These are phyloP conservation scores for Physeter macrocephalus DNA, from an alignment of 2,113 vertebrate species.

Conservation along the genomic window DNA sequence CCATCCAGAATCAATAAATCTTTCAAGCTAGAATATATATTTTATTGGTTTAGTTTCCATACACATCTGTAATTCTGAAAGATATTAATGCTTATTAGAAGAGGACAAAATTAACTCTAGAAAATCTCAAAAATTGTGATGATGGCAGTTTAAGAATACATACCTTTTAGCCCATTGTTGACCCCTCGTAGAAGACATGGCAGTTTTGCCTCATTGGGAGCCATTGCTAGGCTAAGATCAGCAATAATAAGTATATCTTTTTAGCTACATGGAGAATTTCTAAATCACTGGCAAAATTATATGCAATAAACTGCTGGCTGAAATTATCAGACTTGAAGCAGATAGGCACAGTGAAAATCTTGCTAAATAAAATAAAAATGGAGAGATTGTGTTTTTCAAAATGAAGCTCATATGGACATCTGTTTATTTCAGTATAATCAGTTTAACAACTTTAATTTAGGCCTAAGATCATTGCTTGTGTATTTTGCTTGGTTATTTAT, in stretches of 20 bases:
- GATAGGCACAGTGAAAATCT: not conserved
- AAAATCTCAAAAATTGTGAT: not conserved
- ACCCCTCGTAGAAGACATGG: not conserved
- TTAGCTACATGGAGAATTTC: not conserved
- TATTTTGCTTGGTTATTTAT: conserved; percentile 61
- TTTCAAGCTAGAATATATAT: not conserved
- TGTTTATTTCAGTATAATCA: not conserved
- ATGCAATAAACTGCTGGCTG: not conserved
- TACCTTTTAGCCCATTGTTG: not conserved
- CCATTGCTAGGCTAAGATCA: not conserved
- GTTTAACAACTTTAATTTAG: not conserved
- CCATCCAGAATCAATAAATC: not conserved
- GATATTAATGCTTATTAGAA: not conserved
- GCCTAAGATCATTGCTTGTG: not conserved
- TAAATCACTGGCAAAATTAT: not conserved
- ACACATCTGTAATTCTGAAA: not conserved
- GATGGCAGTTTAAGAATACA: not conserved
- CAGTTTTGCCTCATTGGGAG: not conserved
- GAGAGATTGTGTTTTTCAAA: not conserved
- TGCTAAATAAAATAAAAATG: not conserved
- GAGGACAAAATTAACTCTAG: not conserved
- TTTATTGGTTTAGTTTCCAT: not conserved
- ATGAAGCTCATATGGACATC: not conserved
- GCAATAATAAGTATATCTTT: not conserved
- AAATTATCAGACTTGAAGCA: not conserved